Evolutionary conservation across 2,797 vertebrate genomes (phyloP).

Genomic region (Etheostoma nigrum): DNA sequence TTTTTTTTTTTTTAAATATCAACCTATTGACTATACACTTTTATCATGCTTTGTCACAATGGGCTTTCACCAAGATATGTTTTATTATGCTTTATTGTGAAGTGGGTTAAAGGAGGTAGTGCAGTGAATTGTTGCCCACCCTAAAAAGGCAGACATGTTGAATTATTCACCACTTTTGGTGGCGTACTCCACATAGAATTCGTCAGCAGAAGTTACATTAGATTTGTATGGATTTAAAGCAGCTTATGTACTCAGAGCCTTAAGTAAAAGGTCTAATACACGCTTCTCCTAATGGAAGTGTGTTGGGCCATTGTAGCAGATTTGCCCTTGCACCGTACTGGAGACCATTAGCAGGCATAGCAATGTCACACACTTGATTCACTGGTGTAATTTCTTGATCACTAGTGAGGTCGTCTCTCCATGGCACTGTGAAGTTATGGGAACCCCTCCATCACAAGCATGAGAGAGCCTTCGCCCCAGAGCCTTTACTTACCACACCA

Average conservation of each 20-base stretch:
- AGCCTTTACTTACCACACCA: neutral
- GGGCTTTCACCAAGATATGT: neutral
- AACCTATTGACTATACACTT: neutral
- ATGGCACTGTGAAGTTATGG: slow-evolving; percentile 5
- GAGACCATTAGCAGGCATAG: slow-evolving; percentile 23
- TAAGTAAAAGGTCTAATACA: neutral
- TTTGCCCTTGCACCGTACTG: neutral
- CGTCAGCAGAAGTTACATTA: neutral
- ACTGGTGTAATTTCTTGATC: slow-evolving; percentile 25
- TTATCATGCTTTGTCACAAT: neutral
- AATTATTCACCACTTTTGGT: neutral
- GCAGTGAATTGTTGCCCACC: neutral
- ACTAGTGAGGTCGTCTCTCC: slow-evolving; percentile 15
- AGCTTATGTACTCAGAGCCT: neutral
- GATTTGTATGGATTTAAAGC: neutral
- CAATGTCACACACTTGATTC: slow-evolving; percentile 23
- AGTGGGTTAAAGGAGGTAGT: neutral
- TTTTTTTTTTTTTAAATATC: neutral
- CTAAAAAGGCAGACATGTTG: neutral
- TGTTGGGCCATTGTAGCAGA: no score
- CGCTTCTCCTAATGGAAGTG: no score
- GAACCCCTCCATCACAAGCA: slow-evolving; percentile 3
- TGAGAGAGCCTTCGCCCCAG: neutral
- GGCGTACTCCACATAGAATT: neutral
- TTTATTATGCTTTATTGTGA: neutral